Evolutionary conservation across 2,797 vertebrate genomes (phyloP).

Genomic region (Typhlichthys eigenmanni): DNA sequence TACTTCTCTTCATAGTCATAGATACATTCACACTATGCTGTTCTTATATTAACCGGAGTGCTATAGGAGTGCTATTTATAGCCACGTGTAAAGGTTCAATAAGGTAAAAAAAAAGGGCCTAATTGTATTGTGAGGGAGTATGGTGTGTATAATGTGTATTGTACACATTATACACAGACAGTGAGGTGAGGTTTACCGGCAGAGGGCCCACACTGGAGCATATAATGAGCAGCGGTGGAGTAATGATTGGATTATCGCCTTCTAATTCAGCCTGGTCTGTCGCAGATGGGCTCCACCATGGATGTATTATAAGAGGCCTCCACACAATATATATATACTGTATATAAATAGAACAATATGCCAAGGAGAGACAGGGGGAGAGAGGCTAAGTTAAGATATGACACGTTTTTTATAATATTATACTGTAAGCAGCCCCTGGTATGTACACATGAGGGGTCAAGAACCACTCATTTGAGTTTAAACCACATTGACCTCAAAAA

Average conservation of each 20-base stretch:
- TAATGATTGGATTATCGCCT: slow-evolving; percentile 55
- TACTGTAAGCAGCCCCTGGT: no score
- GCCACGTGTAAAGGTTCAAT: slow-evolving; percentile 30
- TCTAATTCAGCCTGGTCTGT: slow-evolving; percentile 48
- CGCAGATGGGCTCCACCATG: slow-evolving; percentile 25
- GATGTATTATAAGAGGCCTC: not conserved
- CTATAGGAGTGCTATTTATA: slow-evolving; percentile 56
- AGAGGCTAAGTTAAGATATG: not conserved
- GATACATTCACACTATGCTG: not conserved
- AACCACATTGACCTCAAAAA: no score
- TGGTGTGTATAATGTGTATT: slow-evolving; percentile 29
- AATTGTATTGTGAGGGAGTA: slow-evolving; percentile 45
- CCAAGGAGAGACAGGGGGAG: not conserved
- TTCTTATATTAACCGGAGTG: slow-evolving; percentile 3
- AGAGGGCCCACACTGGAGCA: slow-evolving; percentile 19
- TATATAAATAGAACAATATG: slow-evolving; percentile 8
- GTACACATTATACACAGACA: slow-evolving; percentile 35
- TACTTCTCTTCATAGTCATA: no score
- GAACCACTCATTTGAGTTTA: no score
- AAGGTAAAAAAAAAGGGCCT: slow-evolving; percentile 28
- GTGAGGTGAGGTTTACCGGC: slow-evolving; percentile 39
- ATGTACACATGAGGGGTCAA: no score
- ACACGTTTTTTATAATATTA: no score
- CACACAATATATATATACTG: not conserved
- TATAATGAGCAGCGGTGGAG: slow-evolving; percentile 43